Conservation (phyloP, 1,140 invertebrate genomes). For the Penaeus vannamei region DNA sequence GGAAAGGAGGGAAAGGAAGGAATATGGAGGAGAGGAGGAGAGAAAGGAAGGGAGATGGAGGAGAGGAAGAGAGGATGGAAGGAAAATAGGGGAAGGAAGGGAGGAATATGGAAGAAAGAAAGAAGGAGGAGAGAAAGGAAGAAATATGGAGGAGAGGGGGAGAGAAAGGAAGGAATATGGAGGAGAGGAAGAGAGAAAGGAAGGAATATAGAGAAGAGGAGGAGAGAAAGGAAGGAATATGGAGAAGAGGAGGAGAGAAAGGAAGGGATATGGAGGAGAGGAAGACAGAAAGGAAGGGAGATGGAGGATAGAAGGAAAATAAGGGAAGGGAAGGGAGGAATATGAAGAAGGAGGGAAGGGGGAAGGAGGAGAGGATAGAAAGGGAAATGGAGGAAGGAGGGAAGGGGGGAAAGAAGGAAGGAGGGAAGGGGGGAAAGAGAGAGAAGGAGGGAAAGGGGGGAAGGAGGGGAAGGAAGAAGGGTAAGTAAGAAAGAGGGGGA, state of each 20-base stretch:
- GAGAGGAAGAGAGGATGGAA: too few relatives aligned
- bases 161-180: background rate
- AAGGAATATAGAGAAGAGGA: too few relatives aligned
- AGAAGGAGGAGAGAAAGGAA: background rate
- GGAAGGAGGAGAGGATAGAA: background rate
- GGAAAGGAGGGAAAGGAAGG: too few relatives aligned
- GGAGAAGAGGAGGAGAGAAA: background rate
- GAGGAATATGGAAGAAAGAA: background rate
- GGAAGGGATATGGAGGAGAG: background rate
- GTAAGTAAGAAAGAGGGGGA: background rate
- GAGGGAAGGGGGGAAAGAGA: background rate
- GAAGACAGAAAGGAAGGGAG: background rate
- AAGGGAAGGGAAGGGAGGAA: background rate
- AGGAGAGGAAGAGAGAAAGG: background rate
- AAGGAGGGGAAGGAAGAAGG: background rate
- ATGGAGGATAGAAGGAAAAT: background rate
- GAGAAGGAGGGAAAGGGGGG: background rate
- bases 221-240: too few relatives aligned
- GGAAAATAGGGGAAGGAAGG: too few relatives aligned
- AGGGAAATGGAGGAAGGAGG: background rate
- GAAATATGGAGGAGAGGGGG: background rate
- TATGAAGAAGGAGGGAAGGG: too few relatives aligned
- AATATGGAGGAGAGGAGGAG: too few relatives aligned
- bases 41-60: too few relatives aligned
- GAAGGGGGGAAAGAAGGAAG: background rate